Conservation (phyloP, 2,888 invertebrate genomes). For the Plutella xylostella region DNA sequence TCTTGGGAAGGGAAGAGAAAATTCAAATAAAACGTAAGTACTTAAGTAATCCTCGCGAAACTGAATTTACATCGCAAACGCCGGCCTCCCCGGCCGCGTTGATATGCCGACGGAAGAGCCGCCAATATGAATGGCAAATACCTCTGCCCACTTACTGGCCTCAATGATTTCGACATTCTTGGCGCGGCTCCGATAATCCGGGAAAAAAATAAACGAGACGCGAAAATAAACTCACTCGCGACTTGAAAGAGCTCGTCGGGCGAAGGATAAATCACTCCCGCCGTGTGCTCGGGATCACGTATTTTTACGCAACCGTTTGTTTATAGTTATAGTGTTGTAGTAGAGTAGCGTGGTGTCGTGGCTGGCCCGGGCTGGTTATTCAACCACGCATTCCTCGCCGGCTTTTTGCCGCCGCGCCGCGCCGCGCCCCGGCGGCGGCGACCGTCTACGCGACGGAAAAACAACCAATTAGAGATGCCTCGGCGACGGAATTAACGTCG, state of each 20-base stretch:
- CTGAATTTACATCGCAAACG: neutral
- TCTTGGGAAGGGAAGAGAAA: too few species aligned
- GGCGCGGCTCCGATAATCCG: constrained; percentile 62
- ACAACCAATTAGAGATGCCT: constrained; percentile 61
- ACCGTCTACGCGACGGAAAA: constrained; percentile 27
- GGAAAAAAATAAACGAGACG: constrained; percentile 58
- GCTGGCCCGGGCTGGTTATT: constrained; percentile 63
- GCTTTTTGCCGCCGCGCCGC: constrained; percentile 52
- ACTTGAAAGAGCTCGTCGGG: constrained; percentile 43
- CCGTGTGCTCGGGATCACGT: constrained; percentile 43
- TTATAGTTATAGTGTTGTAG: constrained; percentile 54
- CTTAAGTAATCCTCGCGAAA: neutral
- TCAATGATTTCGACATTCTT: constrained; percentile 70
- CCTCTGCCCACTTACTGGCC: constrained; percentile 65
- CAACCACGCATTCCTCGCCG: constrained; percentile 66
- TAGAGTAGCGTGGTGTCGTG: constrained; percentile 22
- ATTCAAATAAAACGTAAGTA: too few species aligned
- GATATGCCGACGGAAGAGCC: constrained; percentile 33
- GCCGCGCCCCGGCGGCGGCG: constrained; percentile 15
- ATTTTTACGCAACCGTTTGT: constrained; percentile 67
- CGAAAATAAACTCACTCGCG: constrained; percentile 54
- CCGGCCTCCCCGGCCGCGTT: constrained; percentile 15
- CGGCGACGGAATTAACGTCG: constrained; percentile 50
- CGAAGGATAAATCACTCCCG: constrained; percentile 56
- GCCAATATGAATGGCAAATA: constrained; percentile 64